These are phyloP conservation scores for Heliornis fulica DNA, from an alignment of 2,113 vertebrate genomes.

Conservation along the genomic window DNA sequence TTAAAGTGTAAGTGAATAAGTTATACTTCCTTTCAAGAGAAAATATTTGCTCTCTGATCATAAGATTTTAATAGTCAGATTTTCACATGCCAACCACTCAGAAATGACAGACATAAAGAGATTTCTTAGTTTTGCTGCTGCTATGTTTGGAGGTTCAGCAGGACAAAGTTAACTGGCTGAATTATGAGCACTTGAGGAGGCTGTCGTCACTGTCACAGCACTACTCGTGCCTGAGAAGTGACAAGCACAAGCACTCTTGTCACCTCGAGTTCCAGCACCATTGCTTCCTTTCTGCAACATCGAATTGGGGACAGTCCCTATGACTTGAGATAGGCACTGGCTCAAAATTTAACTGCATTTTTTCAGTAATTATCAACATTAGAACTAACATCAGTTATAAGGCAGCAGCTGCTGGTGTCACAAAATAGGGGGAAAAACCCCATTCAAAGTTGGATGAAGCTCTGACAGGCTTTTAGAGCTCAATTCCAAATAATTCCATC, in stretches of 20 bases:
- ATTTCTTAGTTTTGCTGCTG: background rate
- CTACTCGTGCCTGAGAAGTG: background rate
- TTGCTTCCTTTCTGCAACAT: background rate
- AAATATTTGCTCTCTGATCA: slow-evolving; percentile 41
- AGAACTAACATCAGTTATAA: background rate
- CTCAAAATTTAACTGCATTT: background rate
- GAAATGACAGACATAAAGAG: background rate
- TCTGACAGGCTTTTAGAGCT: background rate
- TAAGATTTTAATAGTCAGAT: background rate
- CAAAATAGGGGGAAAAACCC: background rate
- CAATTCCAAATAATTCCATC: background rate
- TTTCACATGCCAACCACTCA: background rate
- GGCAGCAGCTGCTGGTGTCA: background rate
- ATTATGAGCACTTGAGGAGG: background rate
- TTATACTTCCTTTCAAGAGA: background rate
- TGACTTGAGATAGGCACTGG: background rate
- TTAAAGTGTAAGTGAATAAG: slow-evolving; percentile 26
- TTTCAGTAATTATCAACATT: background rate
- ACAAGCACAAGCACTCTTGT: background rate
- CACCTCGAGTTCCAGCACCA: background rate
- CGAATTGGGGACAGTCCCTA: background rate
- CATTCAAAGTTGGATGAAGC: background rate
- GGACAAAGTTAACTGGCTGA: background rate
- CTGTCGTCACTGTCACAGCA: background rate
- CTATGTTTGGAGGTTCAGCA: background rate